Evolutionary conservation across 2,888 invertebrate genomes (phyloP), one percentile per base, ranked within the genome.

Genomic region (Melangyna quadrimaculata): DNA sequence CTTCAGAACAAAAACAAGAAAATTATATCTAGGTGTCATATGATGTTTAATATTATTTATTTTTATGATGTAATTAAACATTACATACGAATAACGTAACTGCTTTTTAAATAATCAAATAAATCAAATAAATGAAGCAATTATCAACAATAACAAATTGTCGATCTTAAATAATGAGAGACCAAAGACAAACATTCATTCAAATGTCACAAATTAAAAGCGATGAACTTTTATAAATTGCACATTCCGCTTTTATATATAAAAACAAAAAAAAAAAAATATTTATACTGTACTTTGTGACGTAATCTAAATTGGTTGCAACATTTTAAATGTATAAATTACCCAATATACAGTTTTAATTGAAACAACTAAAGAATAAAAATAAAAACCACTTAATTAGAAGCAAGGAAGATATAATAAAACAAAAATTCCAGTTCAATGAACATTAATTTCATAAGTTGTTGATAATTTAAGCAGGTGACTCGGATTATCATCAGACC

Each of bases 181-280:
- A n/a, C n/a, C n/a, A 32, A 17, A 65, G 17, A 37, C 43, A 65
- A 71, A 63, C 63, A 32, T 12, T 53, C n/a, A 53, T 53, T 67
- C 51, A 43, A 79, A 59, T 32, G n/a, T 67, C 57, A 57, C 65
- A 48, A 67, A 55, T 9, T n/a, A 10, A 14, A 63, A 37, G 12
- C 83, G 69, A 78, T 83, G 82, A 78, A 73, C 73, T 82, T 82
- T 27, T 37, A 67, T n/a, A 78, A 71, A 35, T 40, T 69, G 40
- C 65, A 71, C 37, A 65, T 37, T 48, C 61, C 72, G 55, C 22
- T 51, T 27, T 29, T 32, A 37, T 22, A 19, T 12, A 5, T 17
- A 22, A 27, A 3, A 27, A 14, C 32, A 71, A 3, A 7, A 59
- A 12, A 1, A 14, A 12, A 22, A 27, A n/a, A 37, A 57, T 9